Evolutionary conservation across 2,888 invertebrate genomes (phyloP), one percentile per base, ranked within the genome.

Genomic region (Leuctra nigra): DNA sequence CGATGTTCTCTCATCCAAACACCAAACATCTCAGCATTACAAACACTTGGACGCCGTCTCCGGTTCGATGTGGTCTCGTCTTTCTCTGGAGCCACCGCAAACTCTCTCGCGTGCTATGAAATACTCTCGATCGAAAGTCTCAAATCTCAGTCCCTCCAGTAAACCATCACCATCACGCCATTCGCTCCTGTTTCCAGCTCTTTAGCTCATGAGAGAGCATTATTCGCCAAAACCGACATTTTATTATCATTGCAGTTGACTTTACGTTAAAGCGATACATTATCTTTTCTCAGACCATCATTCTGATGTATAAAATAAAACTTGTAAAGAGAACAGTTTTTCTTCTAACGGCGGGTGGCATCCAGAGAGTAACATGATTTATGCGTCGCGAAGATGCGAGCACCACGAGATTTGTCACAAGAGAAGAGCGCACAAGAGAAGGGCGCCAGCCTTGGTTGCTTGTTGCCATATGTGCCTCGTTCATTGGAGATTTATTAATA

Each of bases 401-500:
- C 6, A 22, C 35, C 33, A 20, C 36, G 35, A 35, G 50, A 35
- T 50, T 35, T 50, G 50, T 48, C 50, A 20, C 20, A 3, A 4
- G 44, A 18, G 13, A 6, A 20, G 23, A 22, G 44, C 23, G n/a
- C 2, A n/a, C 38, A 38, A 29, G 29, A 18, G 20, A 7, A 7
- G 18, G 18, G 39, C 7, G 39, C 39, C 13, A 36, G 36, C 18
- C 16, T 29, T 29, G 29, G 20, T 18, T 7, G 41, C 29, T 29
- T 11, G 29, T 14, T 33, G 48, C 33, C 50, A 35, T 48, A 48
- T 50, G 50, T 50, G 50, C 33, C 50, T 33, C 50, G 29, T 33
- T 50, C 35, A 50, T 50, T n/a, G 35, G 35, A 50, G 50, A 35
- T 50, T 50, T 50, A 35, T 50, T 20, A 35, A 50, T 18, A 50